Evolutionary conservation across 2,113 vertebrate genomes (phyloP).

Genomic region (Boleophthalmus pectinirostris): DNA sequence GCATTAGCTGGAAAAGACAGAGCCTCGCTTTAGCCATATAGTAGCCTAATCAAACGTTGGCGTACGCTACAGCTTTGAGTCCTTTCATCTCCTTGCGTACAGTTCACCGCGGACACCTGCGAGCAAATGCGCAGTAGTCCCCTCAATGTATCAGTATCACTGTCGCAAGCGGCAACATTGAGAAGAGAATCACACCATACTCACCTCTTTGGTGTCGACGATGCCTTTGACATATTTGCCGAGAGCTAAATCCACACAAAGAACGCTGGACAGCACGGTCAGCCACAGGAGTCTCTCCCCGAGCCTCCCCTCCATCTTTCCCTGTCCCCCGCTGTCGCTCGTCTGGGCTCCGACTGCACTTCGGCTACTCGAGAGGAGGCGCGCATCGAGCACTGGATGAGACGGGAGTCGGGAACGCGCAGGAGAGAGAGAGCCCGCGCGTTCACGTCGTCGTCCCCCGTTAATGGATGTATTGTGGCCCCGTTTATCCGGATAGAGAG

Average conservation of each 20-base stretch:
- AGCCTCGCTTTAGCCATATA: not conserved
- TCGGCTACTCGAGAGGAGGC: constrained; percentile 40
- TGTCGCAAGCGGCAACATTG: constrained; percentile 30
- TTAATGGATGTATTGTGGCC: constrained; percentile 23
- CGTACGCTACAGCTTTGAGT: not conserved
- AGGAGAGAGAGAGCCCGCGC: constrained; percentile 37
- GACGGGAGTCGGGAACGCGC: constrained; percentile 13
- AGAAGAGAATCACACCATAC: constrained; percentile 14
- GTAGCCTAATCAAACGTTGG: not conserved
- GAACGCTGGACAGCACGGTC: constrained; percentile 68
- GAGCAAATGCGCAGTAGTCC: constrained; percentile 40
- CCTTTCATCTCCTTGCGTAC: not conserved
- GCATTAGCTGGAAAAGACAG: constrained; percentile 1
- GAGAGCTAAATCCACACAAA: constrained; percentile 65
- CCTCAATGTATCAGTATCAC: constrained; percentile 15
- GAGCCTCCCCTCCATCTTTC: constrained; percentile 76
- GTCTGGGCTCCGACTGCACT: constrained; percentile 50
- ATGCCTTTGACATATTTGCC: constrained; percentile 82
- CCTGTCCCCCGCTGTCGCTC: constrained; percentile 54
- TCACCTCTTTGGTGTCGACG: constrained; percentile 81
- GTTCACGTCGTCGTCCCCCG: constrained; percentile 37
- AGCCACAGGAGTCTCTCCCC: constrained; percentile 72
- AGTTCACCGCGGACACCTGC: constrained; percentile 48
- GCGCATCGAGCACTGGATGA: constrained; percentile 37
- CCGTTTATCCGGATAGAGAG: constrained; percentile 25